These are phyloP conservation scores for Hirtodrosophila duncani DNA, from an alignment of 2,888 invertebrate genomes.

Conservation along the genomic window DNA sequence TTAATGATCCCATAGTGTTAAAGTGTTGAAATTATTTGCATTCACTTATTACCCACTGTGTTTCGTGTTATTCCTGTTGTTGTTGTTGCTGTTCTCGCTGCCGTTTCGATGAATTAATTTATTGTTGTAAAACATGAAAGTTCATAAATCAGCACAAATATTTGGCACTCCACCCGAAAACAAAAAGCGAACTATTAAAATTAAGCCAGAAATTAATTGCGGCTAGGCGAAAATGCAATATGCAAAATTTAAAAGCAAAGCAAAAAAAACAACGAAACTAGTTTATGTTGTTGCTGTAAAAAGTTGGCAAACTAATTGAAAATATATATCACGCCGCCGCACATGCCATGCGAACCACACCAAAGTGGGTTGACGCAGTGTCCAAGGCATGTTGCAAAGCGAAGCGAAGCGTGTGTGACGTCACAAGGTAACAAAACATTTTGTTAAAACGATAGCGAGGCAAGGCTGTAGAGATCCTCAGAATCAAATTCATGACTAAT, in stretches of 20 bases:
- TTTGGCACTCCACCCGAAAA: no score
- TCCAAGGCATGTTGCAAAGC: not conserved
- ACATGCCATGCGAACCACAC: constrained; percentile 36
- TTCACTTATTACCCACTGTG: constrained; percentile 55
- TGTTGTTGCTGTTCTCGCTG: no score
- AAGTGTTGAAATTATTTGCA: constrained; percentile 69
- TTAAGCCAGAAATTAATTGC: constrained; percentile 65
- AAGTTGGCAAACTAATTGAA: constrained; percentile 52
- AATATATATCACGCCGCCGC: constrained; percentile 36
- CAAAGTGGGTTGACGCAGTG: no score
- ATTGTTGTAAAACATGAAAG: constrained; percentile 50
- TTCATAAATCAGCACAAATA: constrained; percentile 49
- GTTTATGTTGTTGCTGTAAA: constrained; percentile 34
- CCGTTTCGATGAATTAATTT: constrained; percentile 49
- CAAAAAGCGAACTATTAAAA: constrained; percentile 35
- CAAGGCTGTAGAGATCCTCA: no score
- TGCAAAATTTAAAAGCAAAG: not conserved
- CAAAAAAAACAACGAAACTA: constrained; percentile 26
- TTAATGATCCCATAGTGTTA: constrained; percentile 68
- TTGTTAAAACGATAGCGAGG: no score
- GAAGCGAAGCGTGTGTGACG: not conserved
- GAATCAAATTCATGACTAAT: no score
- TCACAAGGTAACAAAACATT: no score
- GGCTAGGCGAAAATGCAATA: constrained; percentile 13
- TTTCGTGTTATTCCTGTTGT: not conserved